Evolutionary conservation across 2,797 vertebrate genomes (phyloP), one percentile per base, ranked within the genome.

Genomic region (Sebastes itinus): DNA sequence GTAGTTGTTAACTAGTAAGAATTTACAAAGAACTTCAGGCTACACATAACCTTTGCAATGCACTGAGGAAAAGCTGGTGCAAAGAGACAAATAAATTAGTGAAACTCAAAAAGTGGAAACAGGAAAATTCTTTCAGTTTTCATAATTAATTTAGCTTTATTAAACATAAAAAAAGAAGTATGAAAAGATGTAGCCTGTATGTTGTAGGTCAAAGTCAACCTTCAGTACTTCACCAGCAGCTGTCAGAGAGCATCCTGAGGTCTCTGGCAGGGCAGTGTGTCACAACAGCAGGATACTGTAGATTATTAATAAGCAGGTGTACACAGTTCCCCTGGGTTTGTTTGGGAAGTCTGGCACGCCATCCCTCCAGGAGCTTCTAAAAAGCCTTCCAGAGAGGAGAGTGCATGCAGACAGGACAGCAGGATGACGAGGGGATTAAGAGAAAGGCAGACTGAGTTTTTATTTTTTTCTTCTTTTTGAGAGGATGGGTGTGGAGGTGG

Each of bases 261-360:
- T 82, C 72, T 78, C n/a, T 0, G 42, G 54, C 33, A 81, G 80
- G 75, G 69, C 42, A 83, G 72, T 84, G 78, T 88, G 81, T 66
- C 87, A 77, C 7, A 6, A 32, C 59, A 78, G 84, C 81, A 71
- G 72, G 59, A 18, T 59, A 20, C 62, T 80, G 67, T 94, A 28
- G 77, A 92, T 92, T 93, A 94, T 94, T 94, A 88, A 94, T 94
- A 91, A 91, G 90, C 64, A 85, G 81, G 77, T 87, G 80, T 75
- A 35, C 60, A 59, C 72, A 33, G 80, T 77, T 79, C 77, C 76
- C 64, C 23, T 52, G 77, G 72, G 61, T 85, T 85, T 84, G 78
- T 85, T 88, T 82, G 80, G 58, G 30, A 69, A 62, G 83, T 80
- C 83, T 88, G 86, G 80, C 91, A 90, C 72, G 88, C 90, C 83